Percentiles rank a stretch among this genome's conserved stretches.
phyloP scores from a whole-genome alignment of 1,140 invertebrate genomes.

The Theocolax elegans region DNA sequence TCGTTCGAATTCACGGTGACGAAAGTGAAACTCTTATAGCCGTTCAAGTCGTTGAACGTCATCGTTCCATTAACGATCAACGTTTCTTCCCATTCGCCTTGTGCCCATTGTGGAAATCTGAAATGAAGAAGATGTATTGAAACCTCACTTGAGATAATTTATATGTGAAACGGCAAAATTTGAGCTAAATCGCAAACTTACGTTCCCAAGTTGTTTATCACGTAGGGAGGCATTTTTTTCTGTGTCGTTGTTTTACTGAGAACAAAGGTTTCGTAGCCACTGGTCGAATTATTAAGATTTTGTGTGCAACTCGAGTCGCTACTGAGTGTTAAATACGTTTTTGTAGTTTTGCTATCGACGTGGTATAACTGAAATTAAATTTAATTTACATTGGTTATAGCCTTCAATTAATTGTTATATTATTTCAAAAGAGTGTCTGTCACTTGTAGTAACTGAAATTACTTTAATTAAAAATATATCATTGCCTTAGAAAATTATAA shows the following conservation, averaged over 20 bases:
- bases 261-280: constrained; percentile 72
- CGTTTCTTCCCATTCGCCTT: constrained; percentile 75
- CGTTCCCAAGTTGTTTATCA: constrained; percentile 61
- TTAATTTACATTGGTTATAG: background rate
- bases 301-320: constrained; percentile 76
- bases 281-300: constrained; percentile 70
- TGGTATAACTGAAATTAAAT: constrained; percentile 67
- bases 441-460: too few relatives aligned
- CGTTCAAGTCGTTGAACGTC: constrained; percentile 73
- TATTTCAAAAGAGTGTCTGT: background rate
- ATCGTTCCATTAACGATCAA: constrained; percentile 72
- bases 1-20: constrained; percentile 69
- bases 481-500: background rate
- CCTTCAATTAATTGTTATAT: background rate
- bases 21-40: constrained; percentile 75
- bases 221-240: constrained; percentile 61
- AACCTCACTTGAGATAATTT: background rate
- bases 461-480: background rate
- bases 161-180: background rate
- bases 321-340: constrained; percentile 74
- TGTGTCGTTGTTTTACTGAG: constrained; percentile 65
- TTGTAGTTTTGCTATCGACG: constrained; percentile 69
- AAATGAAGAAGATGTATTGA: background rate
- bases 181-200: constrained; percentile 49
- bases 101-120: constrained; percentile 75